Evolutionary conservation across 2,888 invertebrate species (phyloP), one percentile per base, ranked within the genome.

Genomic region (Pomacea canaliculata): DNA sequence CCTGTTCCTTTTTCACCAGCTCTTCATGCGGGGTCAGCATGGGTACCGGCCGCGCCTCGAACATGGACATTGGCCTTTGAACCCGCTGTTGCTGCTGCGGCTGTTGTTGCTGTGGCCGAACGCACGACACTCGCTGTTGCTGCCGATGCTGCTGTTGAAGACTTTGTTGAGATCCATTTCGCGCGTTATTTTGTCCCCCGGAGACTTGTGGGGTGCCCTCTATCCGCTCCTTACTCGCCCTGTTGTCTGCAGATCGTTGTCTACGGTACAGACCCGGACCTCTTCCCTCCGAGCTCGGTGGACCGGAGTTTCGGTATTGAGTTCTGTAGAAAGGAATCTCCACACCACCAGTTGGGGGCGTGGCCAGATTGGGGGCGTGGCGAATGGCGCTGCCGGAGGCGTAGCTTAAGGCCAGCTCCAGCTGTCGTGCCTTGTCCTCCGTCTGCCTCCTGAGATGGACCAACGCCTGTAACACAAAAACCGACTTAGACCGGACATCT

Each of bases 371-470:
- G 51, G 16, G 12, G n/a, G 27, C 10, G 12, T 2, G 68, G 18
- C 68, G 68, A 68, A 37, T 10, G 19, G 13, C 18, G 8, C 37
- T 37, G 27, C 68, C 68, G 63, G 69, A 56, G 23, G 69, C 74
- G 48, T 74, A 74, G 69, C 37, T 74, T 48, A 49, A 49, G 74
- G 74, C 74, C 23, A 74, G 74, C 48, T 74, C 74, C 68, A 74
- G 51, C 63, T 74, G 74, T 46, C 74, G 68, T 18, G 74, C 74
- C 51, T 62, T 74, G 74, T 74, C 74, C 62, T 74, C 74, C 48
- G 74, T 74, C 63, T 74, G 74, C 19, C 19, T n/a, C 27, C 63
- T 63, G 16, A 63, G 19, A 12, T 63, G 63, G 63, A 63, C 63
- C 63, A 63, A 8, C 23, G 63, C 63, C 63, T 63, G 27, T 1